Conservation (phyloP, 1,140 invertebrate species). For the Neodiprion pinetum region DNA sequence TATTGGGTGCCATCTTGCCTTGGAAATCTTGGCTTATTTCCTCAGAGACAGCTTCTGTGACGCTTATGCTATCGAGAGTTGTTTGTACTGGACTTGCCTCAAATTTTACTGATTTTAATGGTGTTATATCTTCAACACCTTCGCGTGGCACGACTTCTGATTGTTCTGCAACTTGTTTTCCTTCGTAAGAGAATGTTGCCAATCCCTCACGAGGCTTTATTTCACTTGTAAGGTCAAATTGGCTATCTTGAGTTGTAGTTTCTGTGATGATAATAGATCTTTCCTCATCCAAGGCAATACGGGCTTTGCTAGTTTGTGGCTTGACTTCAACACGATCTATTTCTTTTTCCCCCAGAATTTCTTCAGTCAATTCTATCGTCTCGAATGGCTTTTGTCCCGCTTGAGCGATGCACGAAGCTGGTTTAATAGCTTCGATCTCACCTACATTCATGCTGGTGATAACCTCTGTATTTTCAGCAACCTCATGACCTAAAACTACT, state of each 20-base stretch:
- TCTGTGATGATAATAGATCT: conserved; percentile 44
- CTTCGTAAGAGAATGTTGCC: conserved; percentile 37
- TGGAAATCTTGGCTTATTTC: conserved; percentile 48
- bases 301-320: conserved; percentile 33
- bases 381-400: conserved; percentile 42
- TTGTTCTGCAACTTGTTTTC: conserved; percentile 50
- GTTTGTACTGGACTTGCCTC: conserved; percentile 42
- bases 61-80: conserved; percentile 44
- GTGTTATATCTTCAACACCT: conserved; percentile 39
- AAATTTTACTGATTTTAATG: conserved; percentile 25
- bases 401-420: conserved; percentile 31
- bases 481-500: conserved; percentile 37
- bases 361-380: conserved; percentile 38
- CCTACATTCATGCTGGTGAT: conserved; percentile 31
- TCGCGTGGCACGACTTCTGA: conserved; percentile 44
- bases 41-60: conserved; percentile 43
- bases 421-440: conserved; percentile 32
- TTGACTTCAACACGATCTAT: conserved; percentile 30
- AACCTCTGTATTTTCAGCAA: conserved; percentile 40
- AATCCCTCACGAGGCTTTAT: conserved; percentile 34
- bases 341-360: conserved; percentile 40
- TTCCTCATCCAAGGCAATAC: conserved; percentile 46
- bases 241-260: conserved; percentile 35
- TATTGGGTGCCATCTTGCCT: conserved; percentile 40
- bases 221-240: conserved; percentile 34